Base-by-base conservation (phyloP, 2,888 invertebrate species). In the Ormyrus rosae region DNA sequence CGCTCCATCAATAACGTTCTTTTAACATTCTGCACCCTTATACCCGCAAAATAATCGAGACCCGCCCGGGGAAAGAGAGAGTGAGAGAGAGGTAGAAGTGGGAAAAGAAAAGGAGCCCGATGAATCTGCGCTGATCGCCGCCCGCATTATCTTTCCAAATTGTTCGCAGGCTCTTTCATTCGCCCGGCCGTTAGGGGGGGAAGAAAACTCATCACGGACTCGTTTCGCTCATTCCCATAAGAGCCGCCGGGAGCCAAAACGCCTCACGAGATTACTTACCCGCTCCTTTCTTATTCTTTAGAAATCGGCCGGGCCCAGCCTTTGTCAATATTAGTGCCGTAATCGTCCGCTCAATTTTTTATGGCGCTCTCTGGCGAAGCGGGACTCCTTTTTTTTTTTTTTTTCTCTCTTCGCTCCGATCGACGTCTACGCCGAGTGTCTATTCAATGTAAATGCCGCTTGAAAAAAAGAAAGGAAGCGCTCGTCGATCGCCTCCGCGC, bases 111-210 rank as follows among this genome's bases (percentile, higher is more conserved):
- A 53, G 68, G 82, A 80, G 50, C 80, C 83, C 79, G 86, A 87
- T 85, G 46, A 73, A 73, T 71, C 71, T 61, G 46, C 55, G 50
- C 34, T 13, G 60, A 67, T 60, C 64, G 51, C 65, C 85, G 85
- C 75, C 83, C 80, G 84, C 83, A 86, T 89, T 89, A 89, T 88
- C 87, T 87, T 86, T 81, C 84, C 81, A 86, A 88, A 88, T 88
- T 88, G 87, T 83, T 76, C 80, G 84, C 80, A 83, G 79, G 55
- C 63, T 68, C 72, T 64, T 77, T 71, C 75, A 60, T 71, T 81
- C 58, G 76, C 72, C 68, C 51, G 65, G 78, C 61, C 81, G 70
- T 74, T 34, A 13, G 67, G 55, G 83, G 83, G 80, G 76, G 81
- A 13, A 13, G 83, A 84, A 82, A 83, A 85, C 68, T 73, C 68